Conservation (phyloP, 2,888 invertebrate species). For the Helobdella robusta region DNA sequence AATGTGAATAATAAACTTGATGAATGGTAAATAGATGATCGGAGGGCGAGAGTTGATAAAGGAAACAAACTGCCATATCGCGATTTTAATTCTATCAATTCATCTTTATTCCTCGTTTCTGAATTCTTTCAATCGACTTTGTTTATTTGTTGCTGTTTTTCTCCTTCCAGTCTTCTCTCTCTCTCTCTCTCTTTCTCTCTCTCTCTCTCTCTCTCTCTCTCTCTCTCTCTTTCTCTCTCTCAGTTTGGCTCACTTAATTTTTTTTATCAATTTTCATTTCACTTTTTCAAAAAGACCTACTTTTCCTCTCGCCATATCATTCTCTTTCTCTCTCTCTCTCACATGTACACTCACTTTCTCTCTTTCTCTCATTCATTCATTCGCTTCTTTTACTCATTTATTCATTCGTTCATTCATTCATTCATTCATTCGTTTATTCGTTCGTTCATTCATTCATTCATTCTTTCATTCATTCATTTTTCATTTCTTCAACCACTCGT, state of each 20-base stretch:
- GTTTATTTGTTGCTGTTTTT: background rate
- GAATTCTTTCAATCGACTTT: background rate
- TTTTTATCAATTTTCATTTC: constrained; percentile 26
- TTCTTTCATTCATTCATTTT: no score
- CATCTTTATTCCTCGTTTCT: background rate
- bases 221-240: constrained; percentile 28
- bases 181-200: background rate
- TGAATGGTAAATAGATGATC: no score
- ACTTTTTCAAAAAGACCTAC: background rate
- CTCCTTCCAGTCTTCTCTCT: background rate
- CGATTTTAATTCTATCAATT: no score
- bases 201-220: constrained; percentile 28
- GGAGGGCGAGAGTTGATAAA: no score
- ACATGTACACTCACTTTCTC: no score
- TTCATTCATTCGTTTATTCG: no score
- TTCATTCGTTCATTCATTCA: background rate
- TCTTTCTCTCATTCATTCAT: constrained; percentile 23
- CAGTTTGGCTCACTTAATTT: constrained; percentile 22
- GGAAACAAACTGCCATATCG: no score
- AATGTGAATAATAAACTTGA: no score
- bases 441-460: no score
- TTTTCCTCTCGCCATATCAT: background rate
- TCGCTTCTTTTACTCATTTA: constrained; percentile 2
- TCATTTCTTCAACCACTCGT: no score
- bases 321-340: constrained; percentile 28